phyloP scores from a whole-genome alignment of 2,113 vertebrate genomes.

The Numida meleagris region DNA sequence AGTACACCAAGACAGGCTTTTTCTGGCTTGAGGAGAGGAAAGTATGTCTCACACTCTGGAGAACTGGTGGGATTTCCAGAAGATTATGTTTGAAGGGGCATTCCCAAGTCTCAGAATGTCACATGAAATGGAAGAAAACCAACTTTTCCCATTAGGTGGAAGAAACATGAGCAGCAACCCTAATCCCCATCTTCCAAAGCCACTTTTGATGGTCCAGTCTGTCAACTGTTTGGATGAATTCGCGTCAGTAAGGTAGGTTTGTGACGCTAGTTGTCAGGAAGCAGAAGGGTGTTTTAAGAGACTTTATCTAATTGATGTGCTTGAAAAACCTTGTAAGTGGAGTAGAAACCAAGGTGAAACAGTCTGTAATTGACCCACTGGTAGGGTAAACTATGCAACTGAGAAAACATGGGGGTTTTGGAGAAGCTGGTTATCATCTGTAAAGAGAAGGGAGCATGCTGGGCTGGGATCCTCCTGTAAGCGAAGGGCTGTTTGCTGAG shows the following conservation, averaged over 20 bases:
- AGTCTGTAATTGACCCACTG: not conserved
- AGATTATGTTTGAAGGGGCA: not conserved
- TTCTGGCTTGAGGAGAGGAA: not conserved
- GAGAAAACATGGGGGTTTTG: not conserved
- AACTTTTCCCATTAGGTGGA: not conserved
- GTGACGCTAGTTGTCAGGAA: not conserved
- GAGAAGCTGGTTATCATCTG: not conserved
- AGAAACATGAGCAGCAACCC: not conserved
- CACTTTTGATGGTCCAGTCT: not conserved
- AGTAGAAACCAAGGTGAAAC: not conserved
- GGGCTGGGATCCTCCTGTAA: not conserved
- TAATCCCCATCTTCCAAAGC: not conserved
- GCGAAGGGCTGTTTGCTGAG: not conserved
- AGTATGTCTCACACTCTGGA: not conserved
- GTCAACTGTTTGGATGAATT: not conserved
- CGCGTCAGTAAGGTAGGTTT: not conserved
- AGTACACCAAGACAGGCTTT: not conserved
- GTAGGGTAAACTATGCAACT: not conserved
- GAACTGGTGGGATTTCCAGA: not conserved
- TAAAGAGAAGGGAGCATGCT: accelerated
- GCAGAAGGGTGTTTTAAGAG: not conserved
- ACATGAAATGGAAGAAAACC: not conserved
- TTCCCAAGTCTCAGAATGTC: not conserved
- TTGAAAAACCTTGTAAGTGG: not conserved
- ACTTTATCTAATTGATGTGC: not conserved